Evolutionary conservation across 2,113 vertebrate species (phyloP), one percentile per base, ranked within the genome.

Genomic region (Entelurus aequoreus): DNA sequence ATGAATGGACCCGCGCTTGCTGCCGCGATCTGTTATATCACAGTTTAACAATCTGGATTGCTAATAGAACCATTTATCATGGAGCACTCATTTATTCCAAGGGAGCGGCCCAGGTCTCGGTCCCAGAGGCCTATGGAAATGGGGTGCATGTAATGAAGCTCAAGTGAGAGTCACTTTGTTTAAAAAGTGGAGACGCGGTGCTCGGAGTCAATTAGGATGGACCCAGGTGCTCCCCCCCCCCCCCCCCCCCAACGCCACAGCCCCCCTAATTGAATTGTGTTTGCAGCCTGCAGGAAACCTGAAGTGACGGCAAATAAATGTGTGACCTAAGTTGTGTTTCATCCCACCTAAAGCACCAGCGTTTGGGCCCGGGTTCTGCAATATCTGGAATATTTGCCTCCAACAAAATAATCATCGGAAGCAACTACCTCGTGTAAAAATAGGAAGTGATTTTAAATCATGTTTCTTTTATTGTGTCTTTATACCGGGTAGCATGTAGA

Each of bases 1-100:
- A 94, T 92, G 91, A 93, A 95, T 93, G 92, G 92, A 88, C 86
- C 88, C 87, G 89, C 42, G 85, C 86, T 85, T 87, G 88, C 83
- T 89, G 88, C 88, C 90, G 91, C 90, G 85, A 90, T 90, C 92
- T 91, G 90, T 93, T 94, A 84, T 95, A 95, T 96, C 93, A 88
- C 91, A 93, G 83, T 93, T 93, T 95, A 96, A 96, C 95, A 95
- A 97, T 98, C 96, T 95, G 94, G 94, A 92, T 91, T 90, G 92
- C 94, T 98, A 98, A 98, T 98, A 97, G 95, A 96, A 97, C 93
- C 95, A 98, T 98, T 97, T 94, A 94, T 98, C 96, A 98, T 70
- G 54, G 86, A 74, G 82, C 78, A 82, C 90, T 89, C 90, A 88
- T 91, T 93, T 93, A 80, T 92, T 93, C 92, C 91, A 89, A 87